A percentile compares a stretch with the other conserved stretches of the same genome.
Evolutionary conservation across 2,113 vertebrate species (phyloP).

Genomic region (Prionailurus viverrinus): DNA sequence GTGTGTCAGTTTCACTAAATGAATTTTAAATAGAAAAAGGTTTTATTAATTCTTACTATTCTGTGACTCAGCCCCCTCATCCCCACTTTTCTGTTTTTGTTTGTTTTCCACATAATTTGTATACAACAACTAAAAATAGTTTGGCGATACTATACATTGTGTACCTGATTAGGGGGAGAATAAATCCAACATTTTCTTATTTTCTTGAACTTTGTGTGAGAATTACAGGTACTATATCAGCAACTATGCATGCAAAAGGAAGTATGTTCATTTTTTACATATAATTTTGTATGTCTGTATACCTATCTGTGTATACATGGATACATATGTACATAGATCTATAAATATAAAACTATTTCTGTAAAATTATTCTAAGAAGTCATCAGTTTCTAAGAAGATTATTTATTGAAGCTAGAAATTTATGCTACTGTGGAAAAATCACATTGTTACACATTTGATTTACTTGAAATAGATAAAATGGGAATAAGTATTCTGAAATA

Average conservation of each 20-base stretch:
- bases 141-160: background rate
- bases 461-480: slow-evolving; percentile 23
- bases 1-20: slow-evolving; percentile 13
- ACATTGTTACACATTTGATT: background rate
- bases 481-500: slow-evolving; percentile 12
- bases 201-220: slow-evolving; percentile 2
- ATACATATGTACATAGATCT: background rate
- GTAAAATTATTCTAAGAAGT: background rate
- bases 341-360: slow-evolving; percentile 36
- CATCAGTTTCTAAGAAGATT: slow-evolving; percentile 3
- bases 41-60: slow-evolving; percentile 48
- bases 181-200: slow-evolving; percentile 52
- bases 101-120: slow-evolving; percentile 46
- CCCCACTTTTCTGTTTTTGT: slow-evolving; percentile 40
- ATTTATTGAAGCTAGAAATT: slow-evolving; percentile 54
- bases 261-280: background rate
- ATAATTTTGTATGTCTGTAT: background rate
- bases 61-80: background rate
- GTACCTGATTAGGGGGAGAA: background rate
- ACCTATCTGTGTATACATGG: background rate
- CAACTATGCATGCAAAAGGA: background rate
- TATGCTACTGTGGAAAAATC: slow-evolving; percentile 43
- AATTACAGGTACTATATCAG: background rate
- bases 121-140: slow-evolving; percentile 35
- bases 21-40: slow-evolving; percentile 59